These are phyloP conservation scores for Spisula subtruncata DNA, from an alignment of 2,888 invertebrate genomes.

Conservation along the genomic window DNA sequence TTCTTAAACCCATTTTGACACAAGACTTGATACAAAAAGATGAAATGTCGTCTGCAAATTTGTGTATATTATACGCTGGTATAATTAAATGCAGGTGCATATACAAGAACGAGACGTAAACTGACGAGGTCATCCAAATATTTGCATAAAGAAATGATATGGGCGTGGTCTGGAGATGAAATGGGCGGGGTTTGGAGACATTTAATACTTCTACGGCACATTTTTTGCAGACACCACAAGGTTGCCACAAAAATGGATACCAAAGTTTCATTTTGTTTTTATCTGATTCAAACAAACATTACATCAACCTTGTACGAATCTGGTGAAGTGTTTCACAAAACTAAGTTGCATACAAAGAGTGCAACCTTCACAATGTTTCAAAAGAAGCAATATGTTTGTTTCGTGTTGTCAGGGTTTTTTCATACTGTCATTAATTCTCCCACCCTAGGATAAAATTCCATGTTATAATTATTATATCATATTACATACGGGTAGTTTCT, in stretches of 20 bases:
- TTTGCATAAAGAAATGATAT: conserved; percentile 11
- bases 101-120: not conserved
- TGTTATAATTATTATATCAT: not conserved
- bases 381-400: no score
- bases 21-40: conserved; percentile 16
- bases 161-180: not conserved
- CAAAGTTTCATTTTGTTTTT: no score
- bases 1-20: conserved; percentile 41
- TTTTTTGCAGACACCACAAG: no score
- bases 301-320: no score
- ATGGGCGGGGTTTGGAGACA: not conserved
- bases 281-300: no score
- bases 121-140: not conserved
- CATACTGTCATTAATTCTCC: no score
- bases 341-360: no score
- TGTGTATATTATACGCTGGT: not conserved
- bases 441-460: not conserved
- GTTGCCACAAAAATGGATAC: no score
- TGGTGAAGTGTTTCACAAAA: no score
- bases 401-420: no score
- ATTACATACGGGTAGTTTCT: not conserved
- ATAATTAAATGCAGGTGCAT: not conserved
- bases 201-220: no score
- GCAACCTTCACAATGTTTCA: no score
- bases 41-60: not conserved